A percentile compares a stretch with the other conserved stretches of the same genome.
Evolutionary conservation across 2,113 vertebrate species (phyloP).

Genomic region (Willisornis vidua): DNA sequence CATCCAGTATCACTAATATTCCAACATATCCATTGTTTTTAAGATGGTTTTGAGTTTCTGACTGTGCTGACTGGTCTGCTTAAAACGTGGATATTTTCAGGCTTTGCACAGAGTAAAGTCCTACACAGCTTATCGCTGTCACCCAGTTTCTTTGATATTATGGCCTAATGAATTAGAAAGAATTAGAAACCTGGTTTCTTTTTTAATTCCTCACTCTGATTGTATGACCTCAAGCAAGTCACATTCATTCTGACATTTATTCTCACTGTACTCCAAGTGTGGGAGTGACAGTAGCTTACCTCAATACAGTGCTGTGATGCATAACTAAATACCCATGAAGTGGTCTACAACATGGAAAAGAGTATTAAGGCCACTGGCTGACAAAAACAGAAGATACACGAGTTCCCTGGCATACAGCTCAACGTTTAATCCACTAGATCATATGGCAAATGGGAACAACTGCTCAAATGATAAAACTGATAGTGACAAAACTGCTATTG

Average conservation of each 20-base stretch:
- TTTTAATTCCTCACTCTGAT: background rate
- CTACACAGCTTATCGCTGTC: background rate
- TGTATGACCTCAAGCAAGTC: background rate
- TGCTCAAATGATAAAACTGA: background rate
- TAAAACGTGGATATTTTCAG: background rate
- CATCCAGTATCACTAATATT: background rate
- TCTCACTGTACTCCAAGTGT: background rate
- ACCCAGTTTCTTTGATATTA: background rate
- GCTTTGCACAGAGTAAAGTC: background rate
- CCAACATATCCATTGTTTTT: background rate
- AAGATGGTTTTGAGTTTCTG: background rate
- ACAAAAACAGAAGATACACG: background rate
- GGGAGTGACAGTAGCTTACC: background rate
- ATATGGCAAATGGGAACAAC: background rate
- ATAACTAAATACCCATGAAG: slow-evolving; percentile 1
- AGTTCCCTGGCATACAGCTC: background rate
- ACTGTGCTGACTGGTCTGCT: background rate
- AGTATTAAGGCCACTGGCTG: background rate
- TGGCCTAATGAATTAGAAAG: background rate
- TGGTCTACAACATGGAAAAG: background rate
- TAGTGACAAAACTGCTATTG: background rate
- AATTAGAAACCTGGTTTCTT: background rate
- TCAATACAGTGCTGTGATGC: background rate
- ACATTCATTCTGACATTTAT: background rate
- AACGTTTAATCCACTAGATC: background rate